These are phyloP conservation scores for Takifugu ocellatus DNA, from an alignment of 2,797 vertebrate genomes.

Conservation along the genomic window DNA sequence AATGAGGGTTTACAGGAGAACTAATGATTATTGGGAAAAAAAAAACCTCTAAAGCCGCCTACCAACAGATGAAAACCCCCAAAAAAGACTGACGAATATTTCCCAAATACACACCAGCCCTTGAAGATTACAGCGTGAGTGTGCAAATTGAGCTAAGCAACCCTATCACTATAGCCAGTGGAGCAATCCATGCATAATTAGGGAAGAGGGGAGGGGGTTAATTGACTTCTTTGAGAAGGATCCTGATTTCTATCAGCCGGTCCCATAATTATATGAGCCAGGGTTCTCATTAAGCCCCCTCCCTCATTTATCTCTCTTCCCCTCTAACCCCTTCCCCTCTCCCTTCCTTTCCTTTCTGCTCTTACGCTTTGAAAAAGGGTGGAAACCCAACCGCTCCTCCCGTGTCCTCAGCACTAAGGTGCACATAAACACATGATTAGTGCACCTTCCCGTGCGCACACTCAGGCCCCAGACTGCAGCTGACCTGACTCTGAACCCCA, in stretches of 20 bases:
- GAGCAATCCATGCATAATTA: conserved; percentile 67
- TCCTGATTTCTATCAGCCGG: conserved; percentile 70
- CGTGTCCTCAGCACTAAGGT: conserved; percentile 52
- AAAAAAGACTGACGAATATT: conserved; percentile 20
- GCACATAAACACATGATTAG: conserved; percentile 34
- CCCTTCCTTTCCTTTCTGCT: conserved; percentile 10
- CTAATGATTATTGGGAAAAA: conserved; percentile 19
- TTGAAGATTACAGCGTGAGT: conserved; percentile 49
- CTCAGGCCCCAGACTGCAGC: conserved; percentile 47
- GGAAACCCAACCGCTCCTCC: conserved; percentile 26
- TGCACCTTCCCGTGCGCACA: conserved; percentile 9
- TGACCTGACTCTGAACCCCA: conserved; percentile 51
- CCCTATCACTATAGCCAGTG: conserved; percentile 57
- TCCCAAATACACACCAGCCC: conserved; percentile 30
- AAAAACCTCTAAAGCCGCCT: conserved; percentile 22
- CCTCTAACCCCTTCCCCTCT: conserved; percentile 34
- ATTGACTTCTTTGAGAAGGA: conserved; percentile 72
- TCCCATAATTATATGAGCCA: conserved; percentile 64
- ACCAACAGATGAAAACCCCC: background rate
- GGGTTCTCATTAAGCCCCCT: conserved; percentile 58
- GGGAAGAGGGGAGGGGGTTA: conserved; percentile 53
- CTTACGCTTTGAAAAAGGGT: conserved; percentile 29
- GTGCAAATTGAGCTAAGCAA: conserved; percentile 59
- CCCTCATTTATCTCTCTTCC: conserved; percentile 57
- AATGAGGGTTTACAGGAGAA: conserved; percentile 11